Percentiles rank a stretch among this genome's conserved stretches.
phyloP scores from a whole-genome alignment of 2,113 vertebrate species.

The Cheirogaleus medius region DNA sequence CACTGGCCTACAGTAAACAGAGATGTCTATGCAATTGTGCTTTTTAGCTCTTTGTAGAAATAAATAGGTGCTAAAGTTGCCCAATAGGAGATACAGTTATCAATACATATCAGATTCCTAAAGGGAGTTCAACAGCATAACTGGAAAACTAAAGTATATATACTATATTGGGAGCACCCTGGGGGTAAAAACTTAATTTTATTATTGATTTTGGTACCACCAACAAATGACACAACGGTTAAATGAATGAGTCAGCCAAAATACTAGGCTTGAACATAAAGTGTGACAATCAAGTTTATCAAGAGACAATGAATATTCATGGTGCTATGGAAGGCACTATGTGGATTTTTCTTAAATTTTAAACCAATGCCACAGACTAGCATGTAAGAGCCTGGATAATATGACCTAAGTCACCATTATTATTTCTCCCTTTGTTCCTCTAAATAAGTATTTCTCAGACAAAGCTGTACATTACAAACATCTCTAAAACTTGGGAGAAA shows the following conservation, averaged over 20 bases:
- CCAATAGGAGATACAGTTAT: neutral
- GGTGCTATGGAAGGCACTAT: neutral
- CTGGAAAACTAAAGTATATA: neutral
- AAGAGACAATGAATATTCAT: conserved; percentile 1
- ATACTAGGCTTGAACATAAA: neutral
- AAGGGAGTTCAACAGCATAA: neutral
- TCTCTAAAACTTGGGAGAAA: neutral
- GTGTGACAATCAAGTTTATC: neutral
- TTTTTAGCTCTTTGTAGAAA: neutral
- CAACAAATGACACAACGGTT: neutral
- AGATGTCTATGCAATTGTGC: neutral
- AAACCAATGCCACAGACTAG: neutral
- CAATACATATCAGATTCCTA: neutral
- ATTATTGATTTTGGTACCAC: neutral
- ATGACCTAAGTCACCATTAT: neutral
- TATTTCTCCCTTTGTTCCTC: neutral
- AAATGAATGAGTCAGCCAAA: neutral
- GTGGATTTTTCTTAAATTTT: neutral
- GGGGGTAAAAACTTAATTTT: neutral
- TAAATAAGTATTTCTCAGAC: neutral
- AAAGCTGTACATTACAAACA: neutral
- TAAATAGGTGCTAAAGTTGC: neutral
- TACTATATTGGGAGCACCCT: neutral
- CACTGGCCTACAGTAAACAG: neutral
- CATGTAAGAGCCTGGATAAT: neutral